phyloP scores from a whole-genome alignment of 2,888 invertebrate species.

The Seladonia tumulorum region DNA sequence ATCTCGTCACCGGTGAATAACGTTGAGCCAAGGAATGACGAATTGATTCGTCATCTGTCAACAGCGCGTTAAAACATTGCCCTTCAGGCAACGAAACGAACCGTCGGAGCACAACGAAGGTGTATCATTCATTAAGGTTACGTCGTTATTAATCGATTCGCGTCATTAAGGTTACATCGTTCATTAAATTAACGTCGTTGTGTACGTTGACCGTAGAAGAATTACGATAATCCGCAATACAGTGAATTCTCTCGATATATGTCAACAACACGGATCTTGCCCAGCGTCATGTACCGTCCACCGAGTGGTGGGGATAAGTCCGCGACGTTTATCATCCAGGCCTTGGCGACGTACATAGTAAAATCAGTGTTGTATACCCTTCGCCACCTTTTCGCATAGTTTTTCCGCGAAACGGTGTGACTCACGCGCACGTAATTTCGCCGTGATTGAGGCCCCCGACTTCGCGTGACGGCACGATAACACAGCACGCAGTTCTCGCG shows the following conservation, averaged over 20 bases:
- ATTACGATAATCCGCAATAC: too few relatives aligned
- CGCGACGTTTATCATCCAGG: too few relatives aligned
- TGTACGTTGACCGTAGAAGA: neutral
- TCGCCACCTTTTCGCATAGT: neutral
- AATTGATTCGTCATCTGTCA: constrained; percentile 7
- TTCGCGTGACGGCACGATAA: neutral
- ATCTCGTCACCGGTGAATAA: neutral
- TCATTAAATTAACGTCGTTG: too few relatives aligned
- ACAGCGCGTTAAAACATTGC: neutral
- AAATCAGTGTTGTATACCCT: neutral
- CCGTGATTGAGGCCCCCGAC: neutral
- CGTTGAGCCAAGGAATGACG: neutral
- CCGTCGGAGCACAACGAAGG: neutral
- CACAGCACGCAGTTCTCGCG: neutral
- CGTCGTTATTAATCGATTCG: too few relatives aligned
- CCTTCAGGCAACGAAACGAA: neutral
- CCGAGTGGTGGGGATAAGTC: too few relatives aligned
- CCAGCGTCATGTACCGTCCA: too few relatives aligned
- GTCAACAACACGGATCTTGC: too few relatives aligned
- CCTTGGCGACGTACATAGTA: too few relatives aligned
- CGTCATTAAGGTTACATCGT: too few relatives aligned
- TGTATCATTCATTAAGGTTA: neutral
- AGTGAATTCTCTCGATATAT: neutral
- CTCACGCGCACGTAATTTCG: neutral
- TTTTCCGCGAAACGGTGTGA: neutral